A percentile compares a stretch with the other conserved stretches of the same genome.
phyloP scores from a whole-genome alignment of 35 echinoderm and acorn worm species.

The Ophioderma brevispina region DNA sequence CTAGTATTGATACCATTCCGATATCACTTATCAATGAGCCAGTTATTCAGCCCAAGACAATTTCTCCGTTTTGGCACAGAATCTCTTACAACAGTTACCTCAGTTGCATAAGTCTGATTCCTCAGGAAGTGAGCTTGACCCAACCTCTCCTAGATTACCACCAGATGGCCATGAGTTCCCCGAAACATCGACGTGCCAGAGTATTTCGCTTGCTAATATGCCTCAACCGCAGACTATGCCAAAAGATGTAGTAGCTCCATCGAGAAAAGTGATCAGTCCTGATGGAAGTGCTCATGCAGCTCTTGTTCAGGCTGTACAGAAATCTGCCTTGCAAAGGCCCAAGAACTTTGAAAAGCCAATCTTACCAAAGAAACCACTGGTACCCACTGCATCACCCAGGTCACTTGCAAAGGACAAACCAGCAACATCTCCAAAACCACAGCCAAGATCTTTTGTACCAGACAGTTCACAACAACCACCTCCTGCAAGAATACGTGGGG shows the following conservation, averaged over 20 bases:
- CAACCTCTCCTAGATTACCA: conserved; percentile 79
- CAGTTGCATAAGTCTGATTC: conserved; percentile 34
- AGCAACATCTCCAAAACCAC: not conserved
- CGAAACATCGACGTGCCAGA: conserved; percentile 54
- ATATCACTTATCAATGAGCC: not conserved
- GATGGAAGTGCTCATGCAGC: not conserved
- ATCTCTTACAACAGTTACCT: not conserved
- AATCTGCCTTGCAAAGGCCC: not conserved
- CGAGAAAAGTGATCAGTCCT: conserved; percentile 5
- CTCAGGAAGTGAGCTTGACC: conserved; percentile 39
- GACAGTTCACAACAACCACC: not conserved
- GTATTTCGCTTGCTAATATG: not conserved
- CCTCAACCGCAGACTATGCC: not conserved
- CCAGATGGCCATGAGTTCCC: conserved; percentile 94
- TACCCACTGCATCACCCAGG: not conserved
- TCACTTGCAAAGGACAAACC: too few species aligned
- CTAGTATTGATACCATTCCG: not conserved
- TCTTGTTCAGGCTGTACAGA: conserved; percentile 14
- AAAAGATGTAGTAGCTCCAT: conserved; percentile 8
- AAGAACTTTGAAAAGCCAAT: conserved; percentile 4
- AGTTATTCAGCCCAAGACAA: not conserved
- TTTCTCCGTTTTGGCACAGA: not conserved
- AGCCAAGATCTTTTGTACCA: not conserved
- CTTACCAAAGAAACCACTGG: not conserved
- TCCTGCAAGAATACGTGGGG: not conserved